Evolutionary conservation across 2,113 vertebrate genomes (phyloP).

Genomic region (Cinclus mexicanus): DNA sequence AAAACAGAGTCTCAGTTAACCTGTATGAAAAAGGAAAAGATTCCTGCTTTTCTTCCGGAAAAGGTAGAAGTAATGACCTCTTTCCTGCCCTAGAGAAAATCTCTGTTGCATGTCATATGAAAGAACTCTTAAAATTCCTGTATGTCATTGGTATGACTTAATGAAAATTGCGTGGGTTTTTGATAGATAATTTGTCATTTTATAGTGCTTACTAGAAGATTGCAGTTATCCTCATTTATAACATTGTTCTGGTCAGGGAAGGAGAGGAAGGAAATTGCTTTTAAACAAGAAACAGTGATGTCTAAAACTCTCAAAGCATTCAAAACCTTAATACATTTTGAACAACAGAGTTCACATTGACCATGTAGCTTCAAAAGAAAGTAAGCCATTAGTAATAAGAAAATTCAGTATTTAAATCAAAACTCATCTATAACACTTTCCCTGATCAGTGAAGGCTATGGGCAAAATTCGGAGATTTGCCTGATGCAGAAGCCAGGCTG

Average conservation of each 20-base stretch:
- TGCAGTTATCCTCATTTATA: not conserved
- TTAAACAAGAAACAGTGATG: not conserved
- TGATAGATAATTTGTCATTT: not conserved
- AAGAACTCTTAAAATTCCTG: not conserved
- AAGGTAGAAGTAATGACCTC: not conserved
- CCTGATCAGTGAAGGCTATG: not conserved
- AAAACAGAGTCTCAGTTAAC: not conserved
- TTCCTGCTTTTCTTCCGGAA: not conserved
- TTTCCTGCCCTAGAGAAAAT: not conserved
- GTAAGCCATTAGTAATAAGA: not conserved
- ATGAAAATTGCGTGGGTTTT: not conserved
- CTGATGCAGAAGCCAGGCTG: not conserved
- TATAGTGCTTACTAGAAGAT: not conserved
- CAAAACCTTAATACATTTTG: not conserved
- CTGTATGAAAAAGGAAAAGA: not conserved
- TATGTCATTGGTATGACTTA: not conserved
- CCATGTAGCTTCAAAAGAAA: not conserved
- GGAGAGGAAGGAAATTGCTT: not conserved
- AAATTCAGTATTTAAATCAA: not conserved
- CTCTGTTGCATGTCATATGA: not conserved
- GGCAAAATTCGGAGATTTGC: not conserved
- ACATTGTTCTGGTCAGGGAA: not conserved
- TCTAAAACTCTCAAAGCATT: not conserved
- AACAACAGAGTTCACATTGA: not conserved
- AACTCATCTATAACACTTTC: not conserved